phyloP scores from a whole-genome alignment of 2,888 invertebrate genomes.

The Protonemura montana region DNA sequence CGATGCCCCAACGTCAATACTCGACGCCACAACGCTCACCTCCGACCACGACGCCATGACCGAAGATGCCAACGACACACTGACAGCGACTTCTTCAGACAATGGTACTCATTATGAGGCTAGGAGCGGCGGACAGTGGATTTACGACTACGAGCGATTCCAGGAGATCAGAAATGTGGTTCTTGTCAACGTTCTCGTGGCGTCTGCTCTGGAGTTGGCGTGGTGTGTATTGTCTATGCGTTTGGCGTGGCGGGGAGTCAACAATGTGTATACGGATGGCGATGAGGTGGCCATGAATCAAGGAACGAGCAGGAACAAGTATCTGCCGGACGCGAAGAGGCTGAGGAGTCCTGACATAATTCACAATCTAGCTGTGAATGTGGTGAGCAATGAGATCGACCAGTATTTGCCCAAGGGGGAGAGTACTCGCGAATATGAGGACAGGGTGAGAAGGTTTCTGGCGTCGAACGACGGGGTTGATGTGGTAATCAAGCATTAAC shows the following conservation, averaged over 20 bases:
- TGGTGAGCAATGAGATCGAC: slow-evolving; percentile 28
- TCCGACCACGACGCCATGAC: not conserved
- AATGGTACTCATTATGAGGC: too few relatives aligned
- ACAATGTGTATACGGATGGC: slow-evolving; percentile 66
- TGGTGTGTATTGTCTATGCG: slow-evolving; percentile 69
- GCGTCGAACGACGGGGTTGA: slow-evolving; percentile 49
- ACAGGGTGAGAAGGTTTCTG: slow-evolving; percentile 60
- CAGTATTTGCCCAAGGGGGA: slow-evolving; percentile 56
- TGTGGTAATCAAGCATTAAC: not conserved
- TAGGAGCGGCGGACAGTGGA: not conserved
- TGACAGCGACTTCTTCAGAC: not conserved
- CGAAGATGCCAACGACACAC: slow-evolving; percentile 18
- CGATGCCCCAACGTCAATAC: not conserved
- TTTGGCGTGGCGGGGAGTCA: slow-evolving; percentile 65
- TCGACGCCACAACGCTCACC: not conserved
- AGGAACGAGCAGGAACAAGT: not conserved
- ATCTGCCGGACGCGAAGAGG: not conserved
- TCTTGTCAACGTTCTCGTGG: slow-evolving; percentile 67
- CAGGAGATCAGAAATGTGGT: slow-evolving; percentile 56
- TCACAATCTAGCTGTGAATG: slow-evolving; percentile 35
- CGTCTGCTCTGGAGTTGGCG: slow-evolving; percentile 65
- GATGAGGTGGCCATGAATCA: slow-evolving; percentile 51
- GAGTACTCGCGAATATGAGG: slow-evolving; percentile 60
- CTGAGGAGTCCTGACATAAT: slow-evolving; percentile 46
- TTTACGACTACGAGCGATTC: not conserved